These are phyloP conservation scores for Dendrocincla tyrannina DNA, from an alignment of 2,797 vertebrate genomes.

Conservation along the genomic window DNA sequence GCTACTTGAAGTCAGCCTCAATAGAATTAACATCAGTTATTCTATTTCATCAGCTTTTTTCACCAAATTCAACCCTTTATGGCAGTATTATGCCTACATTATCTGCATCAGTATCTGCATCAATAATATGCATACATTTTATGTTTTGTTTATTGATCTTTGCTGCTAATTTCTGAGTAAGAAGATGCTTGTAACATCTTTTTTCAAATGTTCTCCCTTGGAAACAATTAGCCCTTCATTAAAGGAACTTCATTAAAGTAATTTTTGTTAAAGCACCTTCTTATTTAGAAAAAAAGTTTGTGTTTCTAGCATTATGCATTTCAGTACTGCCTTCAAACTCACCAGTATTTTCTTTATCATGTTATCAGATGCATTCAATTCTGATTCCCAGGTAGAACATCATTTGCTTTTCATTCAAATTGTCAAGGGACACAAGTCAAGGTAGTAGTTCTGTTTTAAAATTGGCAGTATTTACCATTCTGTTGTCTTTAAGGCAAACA, in stretches of 20 bases:
- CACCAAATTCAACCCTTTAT: slow-evolving; percentile 7
- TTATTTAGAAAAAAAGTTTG: slow-evolving; percentile 43
- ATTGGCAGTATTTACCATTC: background rate
- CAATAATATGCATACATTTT: slow-evolving; percentile 50
- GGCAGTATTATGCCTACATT: slow-evolving; percentile 11
- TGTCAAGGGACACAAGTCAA: background rate
- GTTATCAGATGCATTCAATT: background rate
- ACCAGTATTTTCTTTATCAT: slow-evolving; percentile 8
- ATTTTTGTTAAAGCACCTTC: slow-evolving; percentile 39
- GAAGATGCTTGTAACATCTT: slow-evolving; percentile 27
- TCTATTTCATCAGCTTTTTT: slow-evolving; percentile 52
- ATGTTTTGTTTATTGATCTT: slow-evolving; percentile 26
- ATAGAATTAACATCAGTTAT: slow-evolving; percentile 11
- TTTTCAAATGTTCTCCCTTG: background rate
- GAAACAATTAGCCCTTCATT: slow-evolving; percentile 21
- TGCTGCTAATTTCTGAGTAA: slow-evolving; percentile 51
- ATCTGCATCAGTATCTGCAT: slow-evolving; percentile 38
- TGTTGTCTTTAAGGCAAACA: background rate
- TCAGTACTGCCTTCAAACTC: slow-evolving; percentile 60
- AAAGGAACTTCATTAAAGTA: background rate
- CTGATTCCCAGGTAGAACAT: background rate
- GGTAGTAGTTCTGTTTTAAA: background rate
- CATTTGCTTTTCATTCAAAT: background rate
- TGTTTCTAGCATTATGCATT: slow-evolving; percentile 46
- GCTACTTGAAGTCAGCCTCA: slow-evolving; percentile 68